These are phyloP conservation scores for Ptilodon capucinus DNA, from an alignment of 2,888 invertebrate species.

Conservation along the genomic window DNA sequence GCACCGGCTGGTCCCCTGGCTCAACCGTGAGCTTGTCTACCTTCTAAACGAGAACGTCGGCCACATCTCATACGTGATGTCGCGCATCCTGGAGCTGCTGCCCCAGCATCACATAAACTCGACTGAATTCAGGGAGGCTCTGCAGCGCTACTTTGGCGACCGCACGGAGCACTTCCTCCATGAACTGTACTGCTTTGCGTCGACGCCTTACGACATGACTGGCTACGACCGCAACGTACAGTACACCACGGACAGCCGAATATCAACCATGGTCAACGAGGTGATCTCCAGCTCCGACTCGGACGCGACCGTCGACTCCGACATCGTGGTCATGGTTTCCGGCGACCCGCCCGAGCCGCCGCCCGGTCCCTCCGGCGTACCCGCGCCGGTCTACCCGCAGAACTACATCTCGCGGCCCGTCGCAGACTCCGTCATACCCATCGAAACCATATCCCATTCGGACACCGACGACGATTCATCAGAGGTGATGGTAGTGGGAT, in stretches of 20 bases:
- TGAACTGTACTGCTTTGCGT: conserved; percentile 93
- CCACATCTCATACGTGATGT: conserved; percentile 85
- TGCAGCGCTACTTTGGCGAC: conserved; percentile 86
- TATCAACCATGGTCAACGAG: conserved; percentile 82
- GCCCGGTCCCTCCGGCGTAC: conserved; percentile 33
- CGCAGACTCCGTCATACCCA: conserved; percentile 58
- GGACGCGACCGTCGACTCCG: conserved; percentile 33
- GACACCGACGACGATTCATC: conserved; percentile 76
- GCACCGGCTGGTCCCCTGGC: conserved; percentile 93
- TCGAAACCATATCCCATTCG: conserved; percentile 74
- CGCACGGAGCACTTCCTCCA: conserved; percentile 94
- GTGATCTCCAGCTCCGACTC: conserved; percentile 64
- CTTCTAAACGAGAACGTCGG: conserved; percentile 85
- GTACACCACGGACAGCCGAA: conserved; percentile 83
- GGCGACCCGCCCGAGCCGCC: conserved; percentile 31
- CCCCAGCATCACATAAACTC: conserved; percentile 86
- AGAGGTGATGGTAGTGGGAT: conserved; percentile 84
- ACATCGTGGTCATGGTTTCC: conserved; percentile 41
- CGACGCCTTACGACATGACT: conserved; percentile 92
- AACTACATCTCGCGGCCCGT: conserved; percentile 49
- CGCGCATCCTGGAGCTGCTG: conserved; percentile 87
- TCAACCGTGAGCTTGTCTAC: conserved; percentile 92
- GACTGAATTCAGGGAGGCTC: conserved; percentile 86
- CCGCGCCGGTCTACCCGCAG: conserved; percentile 52
- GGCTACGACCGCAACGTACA: conserved; percentile 89